Base-by-base conservation (phyloP, 92 coral and sea anemone species). In the Porites cylindrica region DNA sequence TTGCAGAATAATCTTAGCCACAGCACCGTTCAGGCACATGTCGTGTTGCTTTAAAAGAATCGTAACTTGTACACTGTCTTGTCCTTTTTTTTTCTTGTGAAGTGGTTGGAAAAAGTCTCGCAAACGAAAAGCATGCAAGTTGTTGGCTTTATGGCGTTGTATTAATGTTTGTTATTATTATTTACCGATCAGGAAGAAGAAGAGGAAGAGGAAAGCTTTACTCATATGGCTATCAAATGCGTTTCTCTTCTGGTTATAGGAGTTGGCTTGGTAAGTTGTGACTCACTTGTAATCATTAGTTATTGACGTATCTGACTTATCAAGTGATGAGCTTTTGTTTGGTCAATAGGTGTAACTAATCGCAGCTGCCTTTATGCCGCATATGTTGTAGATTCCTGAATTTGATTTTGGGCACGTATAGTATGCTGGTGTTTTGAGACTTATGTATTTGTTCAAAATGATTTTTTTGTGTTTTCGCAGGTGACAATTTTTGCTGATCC, bases 401-500 rank as follows among this genome's bases (percentile, higher is more conserved):
- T 38, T 38, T 38, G 7, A 38, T 38, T 0, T 38, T 38, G 47
- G 47, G 47, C 47, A 38, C 29, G 3, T 11, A 21, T 68, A 2
- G 12, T 9, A 26, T 11, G 18, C 74, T 70, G 13, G 18, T 38
- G 47, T 14, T 16, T 70, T 21, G 26, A 21, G 10, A 24, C 32
- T 13, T 24, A 1, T 10, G 74, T 70, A 11, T 13, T 13, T n/a
- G 47, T 43, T 17, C 10, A 62, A 3, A 17, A 56, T 10, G 9
- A 7, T 10, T 56, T 0, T 56, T 56, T 56, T 56, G 11, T 51
- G 11, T 79, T 69, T 58, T 50, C 11, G 11, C 72, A 97, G 99
- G 99, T 97, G 54, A 93, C 98, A 19, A 86, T 97, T 43, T 97
- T 97, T 84, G 98, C 99, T 52, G 99, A 97, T 72, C 99, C 99